Evolutionary conservation across 2,888 invertebrate species (phyloP), one percentile per base, ranked within the genome.

Genomic region (Reticulitermes lucifugus): DNA sequence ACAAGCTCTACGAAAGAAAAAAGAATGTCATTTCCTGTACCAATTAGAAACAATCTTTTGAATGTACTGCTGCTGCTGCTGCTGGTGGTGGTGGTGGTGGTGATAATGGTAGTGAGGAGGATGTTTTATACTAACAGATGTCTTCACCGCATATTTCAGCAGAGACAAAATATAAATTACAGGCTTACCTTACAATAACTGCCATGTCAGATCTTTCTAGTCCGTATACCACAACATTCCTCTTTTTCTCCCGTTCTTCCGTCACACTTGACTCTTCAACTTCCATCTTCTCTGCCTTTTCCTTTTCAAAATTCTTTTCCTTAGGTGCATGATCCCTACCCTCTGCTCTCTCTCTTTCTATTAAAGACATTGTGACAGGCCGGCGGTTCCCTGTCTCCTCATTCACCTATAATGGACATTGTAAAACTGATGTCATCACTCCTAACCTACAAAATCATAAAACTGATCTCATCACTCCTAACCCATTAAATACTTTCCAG

Each of bases 341-440:
- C 89, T 90, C 0, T 89, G 91, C 87, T 92, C 83, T 65, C 51
- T 85, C 85, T 80, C 86, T 73, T 29, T 70, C 83, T 25, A 83
- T 91, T 5, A 94, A 90, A 0, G 93, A 93, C 90, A 96, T 93
- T 88, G 95, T 95, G 41, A 97, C 95, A 0, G 96, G 96, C 82
- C 96, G 92, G 88, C 96, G 93, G 88, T 96, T 96, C n/a, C 95
- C 95, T 46, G 95, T 96, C 88, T 96, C 96, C 89, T 96, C 96
- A 90, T 96, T 97, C 22, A 92, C 89, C 91, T 93, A 88, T 88
- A 85, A 75, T 55, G 35, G 41, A 73, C 2, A 35, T 9, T n/a
- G n/a, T 65, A 18, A 55, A 18, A 55, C 55, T 18, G 55, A 55
- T 2, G 9, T 2, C 51, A 55, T 55, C 25, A 25, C 25, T 25